Evolutionary conservation across 2,888 invertebrate species (phyloP).

Genomic region (Pheosia gnoma): DNA sequence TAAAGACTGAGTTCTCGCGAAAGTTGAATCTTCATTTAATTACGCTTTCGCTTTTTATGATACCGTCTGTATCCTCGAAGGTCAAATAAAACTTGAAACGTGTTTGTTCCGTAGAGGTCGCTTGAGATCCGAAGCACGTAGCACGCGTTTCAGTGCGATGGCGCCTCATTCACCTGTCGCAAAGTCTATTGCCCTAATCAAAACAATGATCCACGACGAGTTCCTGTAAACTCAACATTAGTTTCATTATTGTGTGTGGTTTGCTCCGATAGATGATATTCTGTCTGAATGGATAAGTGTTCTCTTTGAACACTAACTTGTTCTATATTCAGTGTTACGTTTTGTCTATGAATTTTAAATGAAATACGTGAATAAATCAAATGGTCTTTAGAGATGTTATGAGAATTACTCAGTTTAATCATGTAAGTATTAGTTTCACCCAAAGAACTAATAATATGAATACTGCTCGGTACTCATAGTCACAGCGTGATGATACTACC

Average conservation of each 20-base stretch:
- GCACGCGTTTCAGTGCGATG: background rate
- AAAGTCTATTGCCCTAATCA: background rate
- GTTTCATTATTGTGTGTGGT: background rate
- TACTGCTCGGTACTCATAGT: no score
- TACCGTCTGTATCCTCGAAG: background rate
- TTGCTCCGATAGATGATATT: conserved; percentile 5
- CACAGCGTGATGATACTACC: no score
- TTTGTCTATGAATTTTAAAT: background rate
- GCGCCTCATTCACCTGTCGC: background rate
- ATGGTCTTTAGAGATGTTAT: no score
- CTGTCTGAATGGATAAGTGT: conserved; percentile 22
- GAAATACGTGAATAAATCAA: background rate
- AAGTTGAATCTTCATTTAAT: background rate
- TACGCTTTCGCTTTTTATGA: background rate
- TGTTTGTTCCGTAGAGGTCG: background rate
- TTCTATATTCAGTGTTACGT: background rate
- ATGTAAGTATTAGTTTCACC: no score
- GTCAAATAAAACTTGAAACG: background rate
- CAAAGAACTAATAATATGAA: no score
- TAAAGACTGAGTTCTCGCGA: background rate
- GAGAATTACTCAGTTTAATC: no score
- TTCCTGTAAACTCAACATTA: background rate
- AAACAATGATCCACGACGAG: background rate
- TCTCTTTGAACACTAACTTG: conserved; percentile 1
- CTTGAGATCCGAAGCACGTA: background rate